These are phyloP conservation scores for Jordanella pulchra DNA, from an alignment of 2,797 vertebrate genomes.

Conservation along the genomic window DNA sequence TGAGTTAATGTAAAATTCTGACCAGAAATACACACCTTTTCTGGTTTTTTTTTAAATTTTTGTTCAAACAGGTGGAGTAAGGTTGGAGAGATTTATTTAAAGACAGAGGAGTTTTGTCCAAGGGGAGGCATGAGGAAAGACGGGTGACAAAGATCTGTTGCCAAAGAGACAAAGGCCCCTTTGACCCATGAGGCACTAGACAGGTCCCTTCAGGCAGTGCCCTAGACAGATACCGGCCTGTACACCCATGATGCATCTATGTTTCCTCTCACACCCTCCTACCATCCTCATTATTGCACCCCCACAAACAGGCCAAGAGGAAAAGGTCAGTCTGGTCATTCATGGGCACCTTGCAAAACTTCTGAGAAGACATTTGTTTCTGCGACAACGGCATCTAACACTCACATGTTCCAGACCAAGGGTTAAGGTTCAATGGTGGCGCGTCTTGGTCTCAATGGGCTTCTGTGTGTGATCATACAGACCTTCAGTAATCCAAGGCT, in stretches of 20 bases:
- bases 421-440: constrained; percentile 75
- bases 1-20: background rate
- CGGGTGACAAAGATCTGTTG: constrained; percentile 41
- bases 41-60: background rate
- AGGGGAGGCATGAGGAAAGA: constrained; percentile 48
- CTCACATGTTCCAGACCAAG: constrained; percentile 73
- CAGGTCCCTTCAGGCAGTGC: constrained; percentile 24
- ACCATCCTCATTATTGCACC: constrained; percentile 40
- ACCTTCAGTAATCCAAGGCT: constrained; percentile 63
- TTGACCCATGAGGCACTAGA: constrained; percentile 59
- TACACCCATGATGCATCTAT: constrained; percentile 29
- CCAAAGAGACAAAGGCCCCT: constrained; percentile 62
- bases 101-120: constrained; percentile 31
- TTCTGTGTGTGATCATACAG: constrained; percentile 68
- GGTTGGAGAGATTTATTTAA: constrained; percentile 23
- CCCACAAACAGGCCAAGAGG: constrained; percentile 45
- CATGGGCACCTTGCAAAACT: constrained; percentile 35
- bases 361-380: constrained; percentile 60
- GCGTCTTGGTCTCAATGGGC: constrained; percentile 71
- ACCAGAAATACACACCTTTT: background rate
- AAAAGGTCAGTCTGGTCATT: constrained; percentile 34
- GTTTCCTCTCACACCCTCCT: constrained; percentile 58
- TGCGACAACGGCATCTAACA: constrained; percentile 69
- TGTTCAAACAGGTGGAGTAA: constrained; percentile 46
- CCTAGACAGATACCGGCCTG: constrained; percentile 46